phyloP scores from a whole-genome alignment of 1,140 invertebrate species.

The Tetranychus cinnabarinus region DNA sequence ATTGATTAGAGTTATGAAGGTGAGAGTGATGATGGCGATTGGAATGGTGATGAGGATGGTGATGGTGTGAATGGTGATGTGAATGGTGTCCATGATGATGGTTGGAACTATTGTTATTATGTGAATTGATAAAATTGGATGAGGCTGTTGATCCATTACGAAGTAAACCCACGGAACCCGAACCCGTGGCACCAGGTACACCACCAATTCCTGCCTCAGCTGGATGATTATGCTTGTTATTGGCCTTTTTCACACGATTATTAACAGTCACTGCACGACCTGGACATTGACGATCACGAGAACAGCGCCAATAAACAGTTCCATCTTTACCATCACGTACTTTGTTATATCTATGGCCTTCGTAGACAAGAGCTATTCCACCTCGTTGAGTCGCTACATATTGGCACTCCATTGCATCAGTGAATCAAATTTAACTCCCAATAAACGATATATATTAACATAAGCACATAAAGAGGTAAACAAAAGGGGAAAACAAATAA shows the following conservation, averaged over 20 bases:
- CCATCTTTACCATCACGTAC: conserved; percentile 17
- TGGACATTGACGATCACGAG: conserved; percentile 16
- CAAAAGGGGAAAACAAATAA: too few species aligned
- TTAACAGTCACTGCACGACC: conserved; percentile 18
- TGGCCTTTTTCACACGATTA: conserved; percentile 17
- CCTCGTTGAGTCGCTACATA: conserved; percentile 18
- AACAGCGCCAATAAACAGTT: conserved; percentile 18
- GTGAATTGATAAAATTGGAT: neutral
- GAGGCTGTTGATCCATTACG: conserved; percentile 1
- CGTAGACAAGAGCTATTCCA: conserved; percentile 16
- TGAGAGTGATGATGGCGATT: neutral
- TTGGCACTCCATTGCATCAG: conserved; percentile 14
- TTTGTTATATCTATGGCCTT: conserved; percentile 18
- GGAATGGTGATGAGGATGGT: neutral
- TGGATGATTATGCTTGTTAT: conserved; percentile 18
- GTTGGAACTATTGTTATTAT: neutral
- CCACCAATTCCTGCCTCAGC: conserved; percentile 11
- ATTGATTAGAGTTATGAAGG: neutral
- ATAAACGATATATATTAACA: too few species aligned
- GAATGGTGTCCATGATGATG: too few species aligned
- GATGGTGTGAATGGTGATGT: neutral
- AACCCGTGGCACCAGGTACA: too few species aligned
- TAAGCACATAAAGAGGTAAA: too few species aligned
- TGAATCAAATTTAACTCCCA: neutral
- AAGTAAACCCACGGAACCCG: neutral